Conservation (phyloP, 2,888 invertebrate genomes). For the Suillia variegata region DNA sequence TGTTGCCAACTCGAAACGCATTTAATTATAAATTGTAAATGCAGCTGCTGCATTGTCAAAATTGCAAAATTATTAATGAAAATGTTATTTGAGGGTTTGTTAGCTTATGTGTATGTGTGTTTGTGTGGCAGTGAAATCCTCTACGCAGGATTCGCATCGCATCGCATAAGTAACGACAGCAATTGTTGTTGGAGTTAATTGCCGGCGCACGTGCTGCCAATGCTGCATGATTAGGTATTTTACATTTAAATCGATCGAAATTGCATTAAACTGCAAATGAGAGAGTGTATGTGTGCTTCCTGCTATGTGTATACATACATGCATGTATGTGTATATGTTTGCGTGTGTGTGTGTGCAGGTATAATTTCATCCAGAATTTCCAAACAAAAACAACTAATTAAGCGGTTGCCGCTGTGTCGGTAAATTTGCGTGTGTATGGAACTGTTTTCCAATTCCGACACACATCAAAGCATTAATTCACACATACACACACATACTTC, state of each 20-base stretch:
- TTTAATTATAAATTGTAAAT: constrained; percentile 4
- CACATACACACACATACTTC: neutral
- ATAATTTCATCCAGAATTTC: constrained; percentile 26
- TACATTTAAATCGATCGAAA: neutral
- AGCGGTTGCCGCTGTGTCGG: neutral
- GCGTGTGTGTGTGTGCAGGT: constrained; percentile 5
- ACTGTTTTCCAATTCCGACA: no score
- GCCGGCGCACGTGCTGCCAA: neutral
- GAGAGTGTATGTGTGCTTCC: neutral
- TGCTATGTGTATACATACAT: no score
- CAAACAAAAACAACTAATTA: constrained; percentile 26
- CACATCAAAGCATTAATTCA: neutral
- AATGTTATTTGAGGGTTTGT: neutral
- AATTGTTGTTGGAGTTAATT: neutral
- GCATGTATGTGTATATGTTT: neutral
- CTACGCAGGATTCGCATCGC: neutral
- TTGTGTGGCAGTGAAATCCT: neutral
- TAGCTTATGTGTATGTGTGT: no score
- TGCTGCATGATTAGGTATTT: neutral
- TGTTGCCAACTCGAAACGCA: neutral
- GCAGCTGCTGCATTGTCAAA: neutral
- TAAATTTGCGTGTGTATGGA: no score
- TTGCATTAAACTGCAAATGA: neutral
- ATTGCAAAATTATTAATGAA: neutral
- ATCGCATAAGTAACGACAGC: neutral